Base-by-base conservation (phyloP, 2,888 invertebrate species). In the Brassicogethes aeneus region DNA sequence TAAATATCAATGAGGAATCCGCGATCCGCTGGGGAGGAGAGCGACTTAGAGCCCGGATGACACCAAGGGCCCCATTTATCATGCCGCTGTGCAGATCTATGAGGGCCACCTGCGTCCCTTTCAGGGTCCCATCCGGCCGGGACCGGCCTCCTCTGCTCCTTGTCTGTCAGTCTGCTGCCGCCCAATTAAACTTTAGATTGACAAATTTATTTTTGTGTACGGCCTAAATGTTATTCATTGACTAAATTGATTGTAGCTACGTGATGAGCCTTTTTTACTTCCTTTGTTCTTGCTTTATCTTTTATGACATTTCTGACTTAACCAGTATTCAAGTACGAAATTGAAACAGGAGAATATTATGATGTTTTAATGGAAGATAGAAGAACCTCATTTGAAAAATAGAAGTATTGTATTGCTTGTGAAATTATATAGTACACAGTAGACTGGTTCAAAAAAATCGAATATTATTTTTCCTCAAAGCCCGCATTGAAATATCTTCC, bases 1-100 rank as follows among this genome's bases (percentile, higher is more conserved):
- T 65, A 65, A 65, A 65, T 65, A 65, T 63, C 63, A 62, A 62
- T 62, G 59, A 56, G 56, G 55, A 52, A 51, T 52, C 53, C 48
- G 45, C 47, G 37, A 45, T 53, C 53, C 48, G 45, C 50, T 41
- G 52, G 51, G 51, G 50, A 45, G 53, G 51, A 49, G 50, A 54
- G 47, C 50, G 32, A 32, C 32, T 32, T 32, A 44, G 49, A 43
- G 50, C 47, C 42, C 45, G 51, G 53, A 51, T 54, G 54, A 55
- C 55, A 55, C 43, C 52, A 42, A 47, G 51, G 53, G 51, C 44
- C 48, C 54, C 55, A 60, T 60, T 60, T 57, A 60, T 60, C 60
- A 60, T 59, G 46, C 39, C 39, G 47, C 45, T 45, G 44, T 39
- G 32, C 48, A 39, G 47, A 38, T 44, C 45, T 39, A 45, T 44